Base-by-base conservation (phyloP, 2,113 vertebrate species). In the Chamaetylas fuelleborni region DNA sequence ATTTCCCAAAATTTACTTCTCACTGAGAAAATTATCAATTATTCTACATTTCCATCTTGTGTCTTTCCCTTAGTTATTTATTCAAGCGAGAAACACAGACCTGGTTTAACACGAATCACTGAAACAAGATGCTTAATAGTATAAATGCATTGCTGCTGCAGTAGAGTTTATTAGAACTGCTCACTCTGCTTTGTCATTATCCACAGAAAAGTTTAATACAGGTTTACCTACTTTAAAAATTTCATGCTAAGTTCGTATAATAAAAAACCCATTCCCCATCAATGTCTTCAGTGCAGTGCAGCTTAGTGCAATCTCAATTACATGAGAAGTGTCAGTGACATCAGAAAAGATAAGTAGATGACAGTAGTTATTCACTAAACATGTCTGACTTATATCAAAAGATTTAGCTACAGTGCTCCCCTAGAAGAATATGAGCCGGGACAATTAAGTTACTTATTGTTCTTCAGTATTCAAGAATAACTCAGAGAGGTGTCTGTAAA, bases 181-280 rank as follows among this genome's bases (percentile, higher is more conserved):
- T 71, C 33, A 74, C 15, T 7, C 23, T 74, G 34, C 33, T 14
- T 86, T 66, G 56, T 50, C 13, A 50, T 81, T 60, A 36, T 69
- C 17, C 45, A 57, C n/a, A 57, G 31, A 53, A 61, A 77, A 6
- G 45, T 61, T 81, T 80, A 69, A 57, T 84, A 26, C 22, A 90
- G 24, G 48, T 48, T 79, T 94, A 8, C 3, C 15, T 51, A 5
- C 26, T 86, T 23, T 12, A 8, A 86, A 42, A 16, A 64, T 51
- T 66, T 79, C 6, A 33, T 85, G 28, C 12, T 16, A 71, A 58
- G 51, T 19, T 9, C 0, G 0, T 64, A 31, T 23, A 31, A 67
- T 7, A 1, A 19, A 69, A 25, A 43, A 45, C 80, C 18, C 43
- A 42, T 42, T 77, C 11, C 34, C 16, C 10, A 10, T 69, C 66